A percentile compares a stretch with the other conserved stretches of the same genome.
Evolutionary conservation across 2,797 vertebrate species (phyloP).

Genomic region (Leuciscus waleckii): DNA sequence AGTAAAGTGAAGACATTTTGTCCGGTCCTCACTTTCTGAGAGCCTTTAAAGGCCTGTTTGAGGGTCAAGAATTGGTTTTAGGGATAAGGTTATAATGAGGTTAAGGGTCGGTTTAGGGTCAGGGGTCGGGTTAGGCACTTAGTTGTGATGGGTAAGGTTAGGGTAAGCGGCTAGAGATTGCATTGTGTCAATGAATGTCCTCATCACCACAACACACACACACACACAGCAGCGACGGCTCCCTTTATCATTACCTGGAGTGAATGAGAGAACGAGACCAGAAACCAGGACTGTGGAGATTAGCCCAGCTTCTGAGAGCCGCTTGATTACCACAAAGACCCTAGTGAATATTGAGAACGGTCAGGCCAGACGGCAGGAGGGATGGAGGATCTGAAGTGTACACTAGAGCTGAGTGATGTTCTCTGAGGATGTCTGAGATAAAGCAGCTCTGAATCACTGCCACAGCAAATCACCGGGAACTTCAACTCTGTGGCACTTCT

Average conservation of each 20-base stretch:
- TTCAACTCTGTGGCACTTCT: not conserved
- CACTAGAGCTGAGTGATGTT: conserved; percentile 7
- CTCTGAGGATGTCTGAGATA: not conserved
- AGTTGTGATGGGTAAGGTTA: too few species aligned
- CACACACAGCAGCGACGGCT: conserved; percentile 35
- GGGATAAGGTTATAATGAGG: too few species aligned
- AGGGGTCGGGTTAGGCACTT: too few species aligned
- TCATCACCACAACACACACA: not conserved
- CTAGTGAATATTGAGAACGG: conserved; percentile 22
- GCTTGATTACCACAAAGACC: conserved; percentile 21
- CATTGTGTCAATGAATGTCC: too few species aligned
- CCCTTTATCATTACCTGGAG: conserved; percentile 46
- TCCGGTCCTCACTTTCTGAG: too few species aligned
- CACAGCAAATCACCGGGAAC: not conserved
- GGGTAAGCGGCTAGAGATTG: too few species aligned
- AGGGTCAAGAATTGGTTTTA: too few species aligned
- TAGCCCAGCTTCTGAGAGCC: conserved; percentile 6
- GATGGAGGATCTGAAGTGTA: conserved; percentile 4
- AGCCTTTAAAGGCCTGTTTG: too few species aligned
- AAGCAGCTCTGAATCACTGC: not conserved
- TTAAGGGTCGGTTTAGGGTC: too few species aligned
- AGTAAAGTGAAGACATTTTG: too few species aligned
- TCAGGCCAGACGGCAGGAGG: conserved; percentile 3
- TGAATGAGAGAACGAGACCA: conserved; percentile 21
- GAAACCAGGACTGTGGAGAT: conserved; percentile 34